Evolutionary conservation across 2,888 invertebrate genomes (phyloP), one percentile per base, ranked within the genome.

Genomic region (Hyppa rectilinea): DNA sequence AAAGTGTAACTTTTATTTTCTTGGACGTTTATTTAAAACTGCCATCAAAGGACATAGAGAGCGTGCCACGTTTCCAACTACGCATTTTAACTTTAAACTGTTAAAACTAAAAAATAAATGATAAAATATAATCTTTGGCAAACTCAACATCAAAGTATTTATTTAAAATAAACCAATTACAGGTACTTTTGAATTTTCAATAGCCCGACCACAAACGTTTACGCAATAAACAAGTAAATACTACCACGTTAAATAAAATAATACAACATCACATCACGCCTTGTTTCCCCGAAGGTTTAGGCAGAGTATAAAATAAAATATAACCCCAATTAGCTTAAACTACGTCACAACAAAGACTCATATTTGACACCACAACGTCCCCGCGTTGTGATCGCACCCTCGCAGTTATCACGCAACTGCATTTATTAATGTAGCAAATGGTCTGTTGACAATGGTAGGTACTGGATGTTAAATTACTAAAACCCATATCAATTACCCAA

Each of bases 401-500:
- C 23, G 73, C 75, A 75, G 69, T 68, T 63, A 75, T 82, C 71
- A 83, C 75, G 53, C 55, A 66, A 74, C 55, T 85, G 80, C 83
- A 82, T 78, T 73, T 76, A 75, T 82, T 68, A 77, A 65, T 60
- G 67, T 75, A 69, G 79, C 68, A 71, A 79, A 77, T 70, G 58
- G 68, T 53, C 63, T 75, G 81, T 83, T 85, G 81, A 85, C 83
- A 83, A 74, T 76, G 40, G 63, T 63, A 78, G 49, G 65, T 56
- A 67, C 66, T 69, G 58, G 74, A 79, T 83, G 79, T 75, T 75
- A 83, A 81, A 84, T 83, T 77, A 81, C 80, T 82, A 82, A 85
- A 87, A 85, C 85, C 84, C 85, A 86, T 91, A 91, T 91, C 91
- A 91, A 91, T 91, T 91, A 89, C 86, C 82, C 81, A 88, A 88